Conservation (phyloP, 2,888 invertebrate genomes). For the Drosophila subsilvestris region DNA sequence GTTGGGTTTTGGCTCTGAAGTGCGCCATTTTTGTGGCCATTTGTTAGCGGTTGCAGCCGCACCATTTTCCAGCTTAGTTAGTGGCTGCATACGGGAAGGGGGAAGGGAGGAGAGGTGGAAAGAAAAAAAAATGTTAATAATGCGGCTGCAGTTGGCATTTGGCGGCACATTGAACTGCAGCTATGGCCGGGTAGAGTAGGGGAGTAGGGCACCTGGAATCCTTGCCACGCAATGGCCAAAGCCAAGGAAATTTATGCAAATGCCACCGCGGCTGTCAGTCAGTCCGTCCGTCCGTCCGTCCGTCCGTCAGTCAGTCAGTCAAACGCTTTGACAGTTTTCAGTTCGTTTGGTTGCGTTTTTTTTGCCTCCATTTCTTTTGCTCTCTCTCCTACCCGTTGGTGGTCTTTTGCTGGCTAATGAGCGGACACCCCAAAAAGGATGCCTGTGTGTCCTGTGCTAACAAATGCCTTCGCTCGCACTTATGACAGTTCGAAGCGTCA, state of each 20-base stretch:
- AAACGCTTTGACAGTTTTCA: slow-evolving; percentile 56
- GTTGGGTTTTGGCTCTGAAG: slow-evolving; percentile 57
- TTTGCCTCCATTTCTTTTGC: not conserved
- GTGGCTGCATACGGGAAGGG: too few species aligned
- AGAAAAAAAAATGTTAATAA: slow-evolving; percentile 71
- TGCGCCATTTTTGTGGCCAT: slow-evolving; percentile 81
- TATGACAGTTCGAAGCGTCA: slow-evolving; percentile 81
- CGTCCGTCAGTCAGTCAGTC: slow-evolving; percentile 26
- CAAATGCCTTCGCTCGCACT: slow-evolving; percentile 76
- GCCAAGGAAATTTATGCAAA: slow-evolving; percentile 74
- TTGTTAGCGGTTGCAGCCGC: slow-evolving; percentile 65
- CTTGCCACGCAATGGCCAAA: slow-evolving; percentile 57
- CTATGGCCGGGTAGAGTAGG: slow-evolving; percentile 34
- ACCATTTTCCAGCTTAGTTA: slow-evolving; percentile 48
- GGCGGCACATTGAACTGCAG: slow-evolving; percentile 62
- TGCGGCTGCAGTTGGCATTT: slow-evolving; percentile 66
- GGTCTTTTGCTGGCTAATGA: slow-evolving; percentile 73
- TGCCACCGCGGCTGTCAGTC: slow-evolving; percentile 45
- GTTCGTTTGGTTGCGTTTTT: slow-evolving; percentile 6
- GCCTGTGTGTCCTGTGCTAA: slow-evolving; percentile 10
- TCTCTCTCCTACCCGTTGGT: not conserved
- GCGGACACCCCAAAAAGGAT: slow-evolving; percentile 45
- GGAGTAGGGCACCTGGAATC: slow-evolving; percentile 43
- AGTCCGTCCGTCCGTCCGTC: slow-evolving; percentile 39
- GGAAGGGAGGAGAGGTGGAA: not conserved